Base-by-base conservation (phyloP, 2,113 vertebrate species). In the Okapia johnstoni region DNA sequence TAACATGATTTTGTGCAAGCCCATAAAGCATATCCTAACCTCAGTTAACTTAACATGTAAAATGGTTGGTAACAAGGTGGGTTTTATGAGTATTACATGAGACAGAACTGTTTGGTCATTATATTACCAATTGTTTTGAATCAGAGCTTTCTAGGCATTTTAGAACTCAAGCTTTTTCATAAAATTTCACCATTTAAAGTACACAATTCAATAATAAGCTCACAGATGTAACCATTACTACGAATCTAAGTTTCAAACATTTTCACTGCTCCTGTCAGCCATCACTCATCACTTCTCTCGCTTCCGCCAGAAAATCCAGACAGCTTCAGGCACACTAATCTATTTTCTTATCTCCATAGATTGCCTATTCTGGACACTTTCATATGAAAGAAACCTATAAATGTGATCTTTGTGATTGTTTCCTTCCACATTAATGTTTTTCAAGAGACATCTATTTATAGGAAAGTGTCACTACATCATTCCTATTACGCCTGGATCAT, bases 161-260 rank as follows among this genome's bases (percentile, higher is more conserved):
- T 96, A 88, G 63, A 40, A 85, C 46, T 90, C 21, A 90, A 55
- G 28, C 13, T 52, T 96, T 95, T 85, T 85, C 57, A 48, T 90
- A 91, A 93, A 91, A 88, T 93, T 33, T 66, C 91, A 30, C 12
- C 33, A 88, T 73, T 93, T 80, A 85, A 95, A 95, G 23, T 52
- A 43, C 52, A 88, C 4, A 63, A 0, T 63, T 96, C 88, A 70
- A 12, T 60, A 88, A 28, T 90, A 77, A 96, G 40, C 26, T 70
- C 43, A 48, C 36, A 80, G 16, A 3, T 91, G 6, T 92, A 77
- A 3, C 15, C 9, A 83, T 50, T 36, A 94, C 14, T 25, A 52
- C 15, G n/a, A 50, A 19, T 40, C 55, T 90, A 79, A 83, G 57
- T 88, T 94, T 76, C 76, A 73, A 76, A 50, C 55, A 77, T 76